Evolutionary conservation across 2,888 invertebrate species (phyloP).

Genomic region (Euzophera pinguis): DNA sequence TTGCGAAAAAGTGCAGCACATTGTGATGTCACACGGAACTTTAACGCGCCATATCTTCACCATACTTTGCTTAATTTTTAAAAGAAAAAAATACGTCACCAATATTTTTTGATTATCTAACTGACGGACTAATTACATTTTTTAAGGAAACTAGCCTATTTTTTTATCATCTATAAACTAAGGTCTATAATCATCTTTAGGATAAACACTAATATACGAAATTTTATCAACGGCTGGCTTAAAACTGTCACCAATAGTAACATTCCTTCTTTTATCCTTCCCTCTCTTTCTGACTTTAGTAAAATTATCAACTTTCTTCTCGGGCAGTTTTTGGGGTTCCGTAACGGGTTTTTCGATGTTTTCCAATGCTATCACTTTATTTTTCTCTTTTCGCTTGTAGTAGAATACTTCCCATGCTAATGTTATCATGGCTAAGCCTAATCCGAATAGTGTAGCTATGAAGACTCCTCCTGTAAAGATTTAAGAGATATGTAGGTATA

Average conservation of each 20-base stretch:
- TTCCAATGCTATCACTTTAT: conserved; percentile 42
- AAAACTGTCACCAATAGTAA: conserved; percentile 71
- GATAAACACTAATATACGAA: conserved; percentile 64
- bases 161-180: conserved; percentile 23
- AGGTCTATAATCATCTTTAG: conserved; percentile 53
- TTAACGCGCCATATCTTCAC: too few species aligned
- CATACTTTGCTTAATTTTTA: too few species aligned
- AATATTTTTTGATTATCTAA: too few species aligned
- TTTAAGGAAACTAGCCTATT: too few species aligned
- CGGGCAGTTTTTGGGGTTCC: conserved; percentile 32
- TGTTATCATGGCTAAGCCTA: conserved; percentile 91
- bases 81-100: too few species aligned
- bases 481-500: too few species aligned
- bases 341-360: conserved; percentile 38
- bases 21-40: too few species aligned
- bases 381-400: conserved; percentile 81
- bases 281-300: conserved; percentile 32
- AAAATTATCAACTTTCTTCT: conserved; percentile 31
- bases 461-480: conserved; percentile 89
- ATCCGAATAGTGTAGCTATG: conserved; percentile 91
- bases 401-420: conserved; percentile 90
- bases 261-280: conserved; percentile 31
- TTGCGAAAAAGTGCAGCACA: too few species aligned
- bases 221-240: conserved; percentile 56
- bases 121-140: too few species aligned